Evolutionary conservation across 2,888 invertebrate species (phyloP).

Genomic region (Dendrolimus pini): DNA sequence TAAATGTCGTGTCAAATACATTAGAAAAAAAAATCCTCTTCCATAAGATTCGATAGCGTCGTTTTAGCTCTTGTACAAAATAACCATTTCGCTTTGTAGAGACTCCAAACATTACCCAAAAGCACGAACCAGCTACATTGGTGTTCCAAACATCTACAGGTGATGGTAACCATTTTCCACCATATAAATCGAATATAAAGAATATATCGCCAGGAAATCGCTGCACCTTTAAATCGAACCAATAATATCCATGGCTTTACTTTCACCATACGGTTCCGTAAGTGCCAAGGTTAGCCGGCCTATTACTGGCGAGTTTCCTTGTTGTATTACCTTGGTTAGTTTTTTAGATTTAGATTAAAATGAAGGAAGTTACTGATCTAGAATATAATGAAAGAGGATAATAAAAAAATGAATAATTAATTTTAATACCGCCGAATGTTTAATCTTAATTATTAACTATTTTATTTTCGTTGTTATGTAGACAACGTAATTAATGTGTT

Average conservation of each 20-base stretch:
- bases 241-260: not conserved
- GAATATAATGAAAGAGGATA: not conserved
- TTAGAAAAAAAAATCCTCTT: too few relatives aligned
- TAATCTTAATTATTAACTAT: not conserved
- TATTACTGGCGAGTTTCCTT: not conserved
- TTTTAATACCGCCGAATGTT: not conserved
- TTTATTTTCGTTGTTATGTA: not conserved
- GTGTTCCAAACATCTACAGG: too few relatives aligned
- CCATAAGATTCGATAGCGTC: too few relatives aligned
- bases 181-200: too few relatives aligned
- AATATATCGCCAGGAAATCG: too few relatives aligned
- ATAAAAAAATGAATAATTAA: not conserved
- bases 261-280: not conserved
- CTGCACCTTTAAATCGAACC: not conserved
- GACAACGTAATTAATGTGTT: not conserved
- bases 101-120: too few relatives aligned
- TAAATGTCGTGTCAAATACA: too few relatives aligned
- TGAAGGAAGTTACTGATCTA: not conserved
- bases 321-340: not conserved
- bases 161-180: too few relatives aligned
- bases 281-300: not conserved
- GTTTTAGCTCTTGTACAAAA: too few relatives aligned
- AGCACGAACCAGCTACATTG: too few relatives aligned
- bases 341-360: not conserved
- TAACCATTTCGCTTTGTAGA: too few relatives aligned